phyloP scores from a whole-genome alignment of 2,797 vertebrate species.

The Chanos chanos region DNA sequence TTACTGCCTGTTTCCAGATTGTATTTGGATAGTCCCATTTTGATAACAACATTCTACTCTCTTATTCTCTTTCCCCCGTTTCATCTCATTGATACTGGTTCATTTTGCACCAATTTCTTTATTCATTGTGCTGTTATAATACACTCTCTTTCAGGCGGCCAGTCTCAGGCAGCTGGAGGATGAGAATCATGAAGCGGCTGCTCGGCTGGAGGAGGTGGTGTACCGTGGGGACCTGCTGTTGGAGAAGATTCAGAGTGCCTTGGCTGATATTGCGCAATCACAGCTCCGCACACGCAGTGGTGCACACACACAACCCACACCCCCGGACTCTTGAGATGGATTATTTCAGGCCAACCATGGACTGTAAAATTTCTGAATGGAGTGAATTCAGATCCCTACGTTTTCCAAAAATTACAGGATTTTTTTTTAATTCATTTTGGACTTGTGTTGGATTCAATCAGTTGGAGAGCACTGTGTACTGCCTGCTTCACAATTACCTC shows the following conservation, averaged over 20 bases:
- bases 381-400: no score
- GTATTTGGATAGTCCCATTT: no score
- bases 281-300: slow-evolving; percentile 91
- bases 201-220: slow-evolving; percentile 90
- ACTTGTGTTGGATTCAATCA: no score
- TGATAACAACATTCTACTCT: no score
- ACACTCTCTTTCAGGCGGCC: slow-evolving; percentile 74
- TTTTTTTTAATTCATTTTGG: no score
- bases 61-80: neutral
- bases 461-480: no score
- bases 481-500: no score
- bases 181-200: slow-evolving; percentile 93
- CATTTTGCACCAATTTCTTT: no score
- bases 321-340: slow-evolving; percentile 75
- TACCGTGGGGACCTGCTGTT: slow-evolving; percentile 88
- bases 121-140: no score
- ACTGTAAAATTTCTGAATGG: neutral
- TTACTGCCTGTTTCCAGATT: no score
- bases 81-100: neutral
- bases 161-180: slow-evolving; percentile 91
- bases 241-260: slow-evolving; percentile 93
- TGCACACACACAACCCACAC: slow-evolving; percentile 69
- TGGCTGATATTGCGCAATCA: slow-evolving; percentile 95
- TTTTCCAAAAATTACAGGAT: no score
- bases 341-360: neutral